Conservation (phyloP, 2,797 vertebrate genomes). For the Eleutherodactylus coqui region DNA sequence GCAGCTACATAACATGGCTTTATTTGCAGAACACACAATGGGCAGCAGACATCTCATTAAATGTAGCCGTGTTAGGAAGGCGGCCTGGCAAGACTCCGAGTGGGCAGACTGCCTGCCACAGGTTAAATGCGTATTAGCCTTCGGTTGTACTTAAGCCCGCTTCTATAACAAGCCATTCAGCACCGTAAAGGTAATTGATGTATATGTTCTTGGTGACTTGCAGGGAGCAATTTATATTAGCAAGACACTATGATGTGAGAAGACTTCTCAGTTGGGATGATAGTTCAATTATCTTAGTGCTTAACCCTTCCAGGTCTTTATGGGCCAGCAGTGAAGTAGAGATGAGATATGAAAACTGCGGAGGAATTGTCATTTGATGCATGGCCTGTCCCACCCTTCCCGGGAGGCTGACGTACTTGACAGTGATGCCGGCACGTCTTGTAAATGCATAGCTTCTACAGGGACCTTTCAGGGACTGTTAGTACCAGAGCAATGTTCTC, state of each 20-base stretch:
- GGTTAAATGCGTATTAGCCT: constrained; percentile 62
- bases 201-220: constrained; percentile 42
- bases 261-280: constrained; percentile 29
- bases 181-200: constrained; percentile 49
- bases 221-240: constrained; percentile 41
- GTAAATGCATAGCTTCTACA: constrained; percentile 34
- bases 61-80: constrained; percentile 42
- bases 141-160: constrained; percentile 33
- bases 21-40: constrained; percentile 63
- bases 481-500: constrained; percentile 42
- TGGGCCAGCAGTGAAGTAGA: neutral
- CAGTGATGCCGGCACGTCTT: constrained; percentile 32
- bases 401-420: constrained; percentile 20
- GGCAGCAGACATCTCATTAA: constrained; percentile 59
- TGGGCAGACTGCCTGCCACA: constrained; percentile 63
- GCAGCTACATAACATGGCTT: constrained; percentile 44
- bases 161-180: constrained; percentile 49
- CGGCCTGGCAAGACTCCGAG: constrained; percentile 64
- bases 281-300: constrained; percentile 25
- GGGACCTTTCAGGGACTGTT: constrained; percentile 46
- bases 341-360: neutral
- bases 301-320: constrained; percentile 29
- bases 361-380: neutral
- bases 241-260: constrained; percentile 45
- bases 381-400: neutral